phyloP scores from a whole-genome alignment of 1,140 invertebrate genomes.

The Lucilia sericata region DNA sequence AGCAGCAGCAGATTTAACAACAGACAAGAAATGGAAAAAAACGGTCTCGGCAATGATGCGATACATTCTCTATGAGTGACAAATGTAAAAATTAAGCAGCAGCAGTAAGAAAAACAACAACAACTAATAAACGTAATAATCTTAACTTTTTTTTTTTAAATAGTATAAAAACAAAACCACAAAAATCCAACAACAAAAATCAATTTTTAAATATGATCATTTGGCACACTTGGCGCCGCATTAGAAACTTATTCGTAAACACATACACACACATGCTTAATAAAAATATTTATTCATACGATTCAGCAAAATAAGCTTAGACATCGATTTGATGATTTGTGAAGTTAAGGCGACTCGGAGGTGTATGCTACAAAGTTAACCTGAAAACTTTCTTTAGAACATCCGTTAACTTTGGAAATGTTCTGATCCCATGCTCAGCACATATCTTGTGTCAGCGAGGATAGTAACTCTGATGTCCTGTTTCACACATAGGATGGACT shows the following conservation, averaged over 20 bases:
- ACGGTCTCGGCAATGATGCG: background rate
- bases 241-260: constrained; percentile 15
- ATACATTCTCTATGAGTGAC: constrained; percentile 1
- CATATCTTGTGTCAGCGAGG: too few species aligned
- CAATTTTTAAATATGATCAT: constrained; percentile 34
- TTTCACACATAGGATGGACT: too few species aligned
- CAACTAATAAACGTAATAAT: constrained; percentile 18
- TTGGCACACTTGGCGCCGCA: constrained; percentile 40
- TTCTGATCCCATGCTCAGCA: too few species aligned
- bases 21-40: background rate
- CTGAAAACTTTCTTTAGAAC: too few species aligned
- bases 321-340: too few species aligned
- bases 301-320: too few species aligned
- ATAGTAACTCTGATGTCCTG: too few species aligned
- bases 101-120: background rate
- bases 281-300: background rate
- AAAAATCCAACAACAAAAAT: constrained; percentile 10
- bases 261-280: background rate
- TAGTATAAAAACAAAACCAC: constrained; percentile 9
- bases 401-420: too few species aligned
- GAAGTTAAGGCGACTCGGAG: background rate
- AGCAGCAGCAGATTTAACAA: background rate
- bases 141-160: background rate
- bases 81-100: constrained; percentile 11
- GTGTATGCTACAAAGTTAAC: background rate